Base-by-base conservation (phyloP, 2,113 vertebrate species). In the Hemichromis elongatus region DNA sequence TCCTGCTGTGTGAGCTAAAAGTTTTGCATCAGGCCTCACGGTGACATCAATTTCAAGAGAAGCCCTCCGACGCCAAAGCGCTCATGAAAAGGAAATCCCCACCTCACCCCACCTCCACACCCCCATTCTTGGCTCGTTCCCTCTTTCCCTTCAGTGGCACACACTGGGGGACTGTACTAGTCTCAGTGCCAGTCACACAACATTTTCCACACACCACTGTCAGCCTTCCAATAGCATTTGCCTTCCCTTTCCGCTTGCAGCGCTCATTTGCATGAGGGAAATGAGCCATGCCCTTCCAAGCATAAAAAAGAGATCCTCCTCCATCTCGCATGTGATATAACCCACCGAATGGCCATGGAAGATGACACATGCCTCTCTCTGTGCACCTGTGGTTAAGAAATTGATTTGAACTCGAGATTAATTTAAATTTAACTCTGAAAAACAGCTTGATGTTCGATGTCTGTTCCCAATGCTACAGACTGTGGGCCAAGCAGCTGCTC, bases 211-310 rank as follows among this genome's bases (percentile, higher is more conserved):
- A 88, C 85, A 81, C 83, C 86, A 80, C 88, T 81, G 78, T 86
- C 88, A 86, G 92, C 81, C 88, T 52, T 92, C 86, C 93, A 91
- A 70, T 79, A 81, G 89, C 89, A 93, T 94, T 95, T 93, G 91
- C 93, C 84, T 94, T 93, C 84, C 77, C 57, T 56, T 56, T 80
- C 86, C 68, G 84, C 85, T 90, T 83, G 85, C 75, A 89, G 87
- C 83, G 40, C 73, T 90, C 83, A 94, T 96, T 96, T 96, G 94
- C 95, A 95, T 96, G 88, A 96, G 92, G 95, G 94, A 96, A 96
- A 95, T 95, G 91, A 94, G 88, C 68, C 59, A 16, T 85, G 82
- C 87, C 86, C 89, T 88, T 81, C 70, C 28, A 56, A 88, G 86
- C 77, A 50, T 83, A 21, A 83, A 86, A 79, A 9, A 53, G 33